phyloP scores from a whole-genome alignment of 1,140 invertebrate species.

The Yoshiicerus persimilis region DNA sequence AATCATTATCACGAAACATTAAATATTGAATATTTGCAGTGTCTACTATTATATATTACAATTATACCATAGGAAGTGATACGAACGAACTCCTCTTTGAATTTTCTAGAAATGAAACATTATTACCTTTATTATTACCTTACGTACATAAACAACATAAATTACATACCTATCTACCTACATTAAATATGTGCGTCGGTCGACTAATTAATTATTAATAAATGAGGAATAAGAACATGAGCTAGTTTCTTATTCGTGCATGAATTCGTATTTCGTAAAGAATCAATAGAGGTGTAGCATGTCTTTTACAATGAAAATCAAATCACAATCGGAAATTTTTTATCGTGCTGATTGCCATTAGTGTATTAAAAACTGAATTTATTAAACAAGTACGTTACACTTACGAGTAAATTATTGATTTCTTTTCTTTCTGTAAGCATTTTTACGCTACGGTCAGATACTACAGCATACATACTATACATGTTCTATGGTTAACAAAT shows the following conservation, averaged over 20 bases:
- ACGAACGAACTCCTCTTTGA: background rate
- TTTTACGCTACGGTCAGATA: background rate
- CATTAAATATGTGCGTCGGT: background rate
- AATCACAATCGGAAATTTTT: conserved; percentile 15
- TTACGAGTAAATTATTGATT: background rate
- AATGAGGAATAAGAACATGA: background rate
- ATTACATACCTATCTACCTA: background rate
- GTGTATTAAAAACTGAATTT: background rate
- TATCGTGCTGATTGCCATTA: background rate
- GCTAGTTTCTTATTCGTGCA: conserved; percentile 16
- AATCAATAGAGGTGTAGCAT: background rate
- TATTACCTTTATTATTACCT: background rate
- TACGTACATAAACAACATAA: background rate
- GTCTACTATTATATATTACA: background rate
- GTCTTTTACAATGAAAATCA: background rate
- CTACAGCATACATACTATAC: background rate
- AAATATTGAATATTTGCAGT: background rate
- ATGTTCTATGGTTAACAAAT: background rate
- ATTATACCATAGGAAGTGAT: background rate
- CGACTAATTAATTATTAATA: background rate
- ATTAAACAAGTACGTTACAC: background rate
- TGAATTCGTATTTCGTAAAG: conserved; percentile 20
- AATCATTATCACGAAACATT: background rate
- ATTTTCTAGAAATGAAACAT: conserved; percentile 14
- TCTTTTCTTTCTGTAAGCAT: background rate